These are phyloP conservation scores for Leucoma salicis DNA, from an alignment of 2,888 invertebrate genomes.

Conservation along the genomic window DNA sequence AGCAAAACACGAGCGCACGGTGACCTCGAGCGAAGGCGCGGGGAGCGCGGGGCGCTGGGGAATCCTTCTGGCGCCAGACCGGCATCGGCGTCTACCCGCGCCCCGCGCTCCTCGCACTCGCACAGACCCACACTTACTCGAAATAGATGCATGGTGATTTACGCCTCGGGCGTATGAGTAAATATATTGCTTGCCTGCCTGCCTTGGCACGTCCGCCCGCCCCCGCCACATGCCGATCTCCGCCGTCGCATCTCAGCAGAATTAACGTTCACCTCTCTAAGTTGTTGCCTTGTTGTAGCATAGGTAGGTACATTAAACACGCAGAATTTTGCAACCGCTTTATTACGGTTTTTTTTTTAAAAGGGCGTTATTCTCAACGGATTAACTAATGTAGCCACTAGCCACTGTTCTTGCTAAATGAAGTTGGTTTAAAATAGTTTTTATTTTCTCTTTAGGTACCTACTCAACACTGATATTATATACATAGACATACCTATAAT, in stretches of 20 bases:
- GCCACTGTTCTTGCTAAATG: too few relatives aligned
- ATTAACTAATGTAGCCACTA: too few relatives aligned
- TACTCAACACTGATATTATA: too few relatives aligned
- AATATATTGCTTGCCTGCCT: conserved; percentile 76
- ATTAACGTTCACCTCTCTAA: conserved; percentile 33
- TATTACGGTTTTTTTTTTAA: too few relatives aligned
- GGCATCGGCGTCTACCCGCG: conserved; percentile 75
- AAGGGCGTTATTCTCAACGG: too few relatives aligned
- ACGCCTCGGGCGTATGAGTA: conserved; percentile 79
- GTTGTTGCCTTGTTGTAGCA: conserved; percentile 19
- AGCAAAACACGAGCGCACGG: conserved; percentile 49
- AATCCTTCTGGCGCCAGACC: conserved; percentile 83
- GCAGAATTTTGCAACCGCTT: conserved; percentile 9
- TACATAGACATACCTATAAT: too few relatives aligned
- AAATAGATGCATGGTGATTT: conserved; percentile 81
- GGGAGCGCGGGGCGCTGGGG: conserved; percentile 75
- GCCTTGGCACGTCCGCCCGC: conserved; percentile 78
- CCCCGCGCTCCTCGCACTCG: conserved; percentile 56
- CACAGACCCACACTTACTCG: conserved; percentile 71
- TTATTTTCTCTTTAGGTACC: too few relatives aligned
- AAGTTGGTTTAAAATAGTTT: too few relatives aligned
- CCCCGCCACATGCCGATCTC: conserved; percentile 62
- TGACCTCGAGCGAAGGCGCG: conserved; percentile 53
- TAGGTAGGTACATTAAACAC: conserved; percentile 14
- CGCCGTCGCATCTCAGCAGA: conserved; percentile 44